Percentiles rank a stretch among this genome's conserved stretches.
These are phyloP conservation scores for Sebastes elongatus DNA, from an alignment of 2,797 vertebrate species.

Conservation along the genomic window DNA sequence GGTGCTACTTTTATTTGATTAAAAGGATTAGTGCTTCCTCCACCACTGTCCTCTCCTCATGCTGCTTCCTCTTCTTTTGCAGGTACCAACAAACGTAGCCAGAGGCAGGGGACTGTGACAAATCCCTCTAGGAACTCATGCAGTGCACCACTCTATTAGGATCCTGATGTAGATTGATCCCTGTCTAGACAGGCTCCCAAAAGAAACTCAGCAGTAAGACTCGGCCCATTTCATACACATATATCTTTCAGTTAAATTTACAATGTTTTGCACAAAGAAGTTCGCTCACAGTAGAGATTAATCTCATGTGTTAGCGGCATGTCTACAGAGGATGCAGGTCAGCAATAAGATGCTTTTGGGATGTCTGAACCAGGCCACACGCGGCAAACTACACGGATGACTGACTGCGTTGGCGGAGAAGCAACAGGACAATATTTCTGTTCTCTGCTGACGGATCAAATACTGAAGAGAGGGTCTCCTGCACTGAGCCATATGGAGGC, in stretches of 20 bases:
- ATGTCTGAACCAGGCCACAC: slow-evolving; percentile 24
- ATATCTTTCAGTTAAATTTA: background rate
- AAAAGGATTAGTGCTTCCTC: background rate
- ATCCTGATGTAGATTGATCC: slow-evolving; percentile 4
- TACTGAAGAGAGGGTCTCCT: slow-evolving; percentile 17
- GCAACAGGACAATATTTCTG: slow-evolving; percentile 14
- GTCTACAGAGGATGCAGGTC: background rate
- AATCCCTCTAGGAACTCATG: background rate
- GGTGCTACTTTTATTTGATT: background rate
- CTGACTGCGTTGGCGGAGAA: slow-evolving; percentile 8
- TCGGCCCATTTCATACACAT: background rate
- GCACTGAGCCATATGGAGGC: slow-evolving; percentile 51
- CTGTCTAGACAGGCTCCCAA: slow-evolving; percentile 26
- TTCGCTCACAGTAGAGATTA: background rate
- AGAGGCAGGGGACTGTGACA: background rate
- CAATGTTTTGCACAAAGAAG: background rate
- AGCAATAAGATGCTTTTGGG: slow-evolving; percentile 25
- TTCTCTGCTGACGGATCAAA: slow-evolving; percentile 49
- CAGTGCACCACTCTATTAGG: background rate
- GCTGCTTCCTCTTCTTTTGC: slow-evolving; percentile 6
- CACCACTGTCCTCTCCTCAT: background rate
- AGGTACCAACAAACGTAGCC: slow-evolving; percentile 61
- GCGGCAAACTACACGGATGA: slow-evolving; percentile 14
- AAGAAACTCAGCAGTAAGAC: slow-evolving; percentile 2
- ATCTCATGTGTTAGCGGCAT: background rate